A percentile compares a stretch with the other conserved stretches of the same genome.
Evolutionary conservation across 1,140 invertebrate genomes (phyloP).

Genomic region (Cephus cinctus): DNA sequence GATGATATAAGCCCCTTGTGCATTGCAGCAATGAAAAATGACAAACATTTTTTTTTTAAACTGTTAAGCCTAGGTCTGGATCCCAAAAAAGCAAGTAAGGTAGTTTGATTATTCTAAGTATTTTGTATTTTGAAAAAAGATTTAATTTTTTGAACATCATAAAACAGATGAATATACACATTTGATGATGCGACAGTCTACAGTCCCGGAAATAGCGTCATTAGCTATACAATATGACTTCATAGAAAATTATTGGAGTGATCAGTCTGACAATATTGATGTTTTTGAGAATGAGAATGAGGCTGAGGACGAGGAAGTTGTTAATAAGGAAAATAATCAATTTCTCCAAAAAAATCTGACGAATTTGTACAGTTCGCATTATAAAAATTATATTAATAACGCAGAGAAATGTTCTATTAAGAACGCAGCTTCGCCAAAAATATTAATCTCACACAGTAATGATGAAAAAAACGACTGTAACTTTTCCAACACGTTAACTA

Average conservation of each 20-base stretch:
- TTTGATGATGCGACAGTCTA: conserved; percentile 42
- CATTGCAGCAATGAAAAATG: conserved; percentile 46
- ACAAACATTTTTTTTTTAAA: conserved; percentile 39
- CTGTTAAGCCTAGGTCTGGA: conserved; percentile 36
- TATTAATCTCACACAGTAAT: too few relatives aligned
- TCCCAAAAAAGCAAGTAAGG: conserved; percentile 32
- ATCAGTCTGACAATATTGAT: conserved; percentile 34
- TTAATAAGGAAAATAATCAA: too few relatives aligned
- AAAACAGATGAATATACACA: conserved; percentile 42
- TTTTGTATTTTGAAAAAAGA: neutral
- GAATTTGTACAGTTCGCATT: too few relatives aligned
- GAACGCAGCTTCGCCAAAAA: too few relatives aligned
- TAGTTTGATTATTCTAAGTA: conserved; percentile 3
- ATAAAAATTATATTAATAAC: too few relatives aligned
- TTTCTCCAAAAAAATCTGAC: too few relatives aligned
- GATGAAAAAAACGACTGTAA: too few relatives aligned
- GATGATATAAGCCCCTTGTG: conserved; percentile 48
- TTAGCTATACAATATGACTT: conserved; percentile 25
- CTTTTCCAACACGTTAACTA: too few relatives aligned
- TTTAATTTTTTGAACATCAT: conserved; percentile 12
- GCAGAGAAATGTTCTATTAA: too few relatives aligned
- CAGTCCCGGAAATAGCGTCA: conserved; percentile 34
- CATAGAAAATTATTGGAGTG: conserved; percentile 42
- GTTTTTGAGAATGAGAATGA: neutral
- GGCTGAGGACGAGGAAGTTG: too few relatives aligned